phyloP scores from a whole-genome alignment of 1,140 invertebrate species.

The Cherax destructor region DNA sequence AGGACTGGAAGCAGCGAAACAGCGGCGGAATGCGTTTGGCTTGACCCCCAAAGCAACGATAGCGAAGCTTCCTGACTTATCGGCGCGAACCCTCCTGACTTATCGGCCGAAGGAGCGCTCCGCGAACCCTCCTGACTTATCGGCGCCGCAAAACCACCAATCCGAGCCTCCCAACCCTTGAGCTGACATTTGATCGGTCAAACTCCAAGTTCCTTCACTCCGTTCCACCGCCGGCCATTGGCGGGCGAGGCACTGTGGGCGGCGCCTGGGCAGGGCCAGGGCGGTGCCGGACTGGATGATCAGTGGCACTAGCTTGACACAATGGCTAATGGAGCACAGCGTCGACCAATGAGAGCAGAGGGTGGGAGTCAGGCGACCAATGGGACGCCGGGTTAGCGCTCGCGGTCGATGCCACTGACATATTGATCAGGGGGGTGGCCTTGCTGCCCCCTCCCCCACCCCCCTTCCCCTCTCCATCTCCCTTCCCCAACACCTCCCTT shows the following conservation, averaged over 20 bases:
- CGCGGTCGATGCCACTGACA: constrained; percentile 59
- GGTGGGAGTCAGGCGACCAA: constrained; percentile 61
- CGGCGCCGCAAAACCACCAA: constrained; percentile 47
- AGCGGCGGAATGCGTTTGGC: background rate
- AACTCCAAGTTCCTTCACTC: constrained; percentile 58
- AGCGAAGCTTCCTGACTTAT: constrained; percentile 49
- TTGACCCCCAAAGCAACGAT: background rate
- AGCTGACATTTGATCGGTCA: constrained; percentile 69
- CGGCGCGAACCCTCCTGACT: constrained; percentile 50
- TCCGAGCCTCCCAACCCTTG: constrained; percentile 58
- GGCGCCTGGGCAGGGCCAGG: background rate
- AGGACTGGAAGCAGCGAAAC: constrained; percentile 1
- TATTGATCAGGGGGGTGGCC: constrained; percentile 44
- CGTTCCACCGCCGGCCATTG: constrained; percentile 21
- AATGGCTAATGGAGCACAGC: constrained; percentile 52
- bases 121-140: constrained; percentile 52
- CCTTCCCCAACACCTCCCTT: background rate
- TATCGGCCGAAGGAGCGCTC: constrained; percentile 24
- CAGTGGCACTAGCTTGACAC: constrained; percentile 49
- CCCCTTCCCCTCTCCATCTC: background rate
- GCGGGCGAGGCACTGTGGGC: constrained; percentile 54
- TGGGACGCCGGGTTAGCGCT: constrained; percentile 42
- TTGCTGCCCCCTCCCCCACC: background rate
- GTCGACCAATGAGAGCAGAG: constrained; percentile 43
- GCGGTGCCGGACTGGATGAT: constrained; percentile 49